Conservation (phyloP, 1,140 invertebrate species). For the Ctenoplectra terminalis region DNA sequence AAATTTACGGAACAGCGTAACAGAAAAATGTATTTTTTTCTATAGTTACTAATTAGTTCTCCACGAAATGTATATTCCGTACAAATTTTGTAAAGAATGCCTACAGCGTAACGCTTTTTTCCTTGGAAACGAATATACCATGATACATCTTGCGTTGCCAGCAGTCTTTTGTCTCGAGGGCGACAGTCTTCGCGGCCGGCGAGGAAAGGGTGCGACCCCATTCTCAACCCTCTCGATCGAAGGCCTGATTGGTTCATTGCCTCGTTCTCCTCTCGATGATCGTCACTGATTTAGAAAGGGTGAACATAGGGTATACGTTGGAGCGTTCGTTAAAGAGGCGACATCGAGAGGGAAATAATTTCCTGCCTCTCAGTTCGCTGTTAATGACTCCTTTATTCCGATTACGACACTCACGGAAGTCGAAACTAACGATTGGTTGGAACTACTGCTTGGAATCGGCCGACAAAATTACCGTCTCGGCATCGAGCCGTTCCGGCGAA, state of each 20-base stretch:
- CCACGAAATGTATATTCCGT: too few species aligned
- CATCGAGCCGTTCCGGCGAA: neutral
- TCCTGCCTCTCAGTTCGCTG: constrained; percentile 24
- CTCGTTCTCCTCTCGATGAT: constrained; percentile 22
- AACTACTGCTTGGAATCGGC: neutral
- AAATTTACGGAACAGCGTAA: neutral
- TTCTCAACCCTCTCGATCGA: constrained; percentile 27
- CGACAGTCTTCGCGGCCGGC: neutral
- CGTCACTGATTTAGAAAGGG: constrained; percentile 42
- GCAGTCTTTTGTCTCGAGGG: neutral
- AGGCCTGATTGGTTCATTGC: constrained; percentile 35
- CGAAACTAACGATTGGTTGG: neutral
- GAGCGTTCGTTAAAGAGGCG: constrained; percentile 40
- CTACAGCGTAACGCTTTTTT: neutral
- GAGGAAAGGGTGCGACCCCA: neutral
- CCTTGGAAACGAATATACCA: neutral
- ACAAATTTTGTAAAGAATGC: too few species aligned
- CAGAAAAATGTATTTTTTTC: neutral
- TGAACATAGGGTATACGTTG: neutral
- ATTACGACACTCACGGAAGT: neutral
- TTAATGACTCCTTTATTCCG: constrained; percentile 36
- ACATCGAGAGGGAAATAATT: constrained; percentile 48
- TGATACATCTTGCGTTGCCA: neutral
- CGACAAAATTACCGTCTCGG: neutral
- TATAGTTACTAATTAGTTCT: too few species aligned